Percentiles rank a stretch among this genome's conserved stretches.
phyloP scores from a whole-genome alignment of 2,888 invertebrate genomes.

The Tipula helvola region DNA sequence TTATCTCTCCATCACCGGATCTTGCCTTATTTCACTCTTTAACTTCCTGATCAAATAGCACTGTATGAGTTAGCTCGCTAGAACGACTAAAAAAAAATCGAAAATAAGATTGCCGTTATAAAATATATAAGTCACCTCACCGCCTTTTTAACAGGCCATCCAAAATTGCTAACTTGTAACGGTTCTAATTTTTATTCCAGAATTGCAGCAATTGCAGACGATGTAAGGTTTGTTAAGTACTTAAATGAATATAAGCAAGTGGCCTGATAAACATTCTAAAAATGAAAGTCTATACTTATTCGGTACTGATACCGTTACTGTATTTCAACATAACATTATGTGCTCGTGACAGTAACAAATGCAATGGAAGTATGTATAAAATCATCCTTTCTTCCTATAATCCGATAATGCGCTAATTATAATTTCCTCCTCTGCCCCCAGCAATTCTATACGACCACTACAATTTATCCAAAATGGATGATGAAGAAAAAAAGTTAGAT shows the following conservation, averaged over 20 bases:
- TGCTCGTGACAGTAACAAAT: background rate
- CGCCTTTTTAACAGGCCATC: no score
- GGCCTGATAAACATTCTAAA: background rate
- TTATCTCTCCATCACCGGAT: no score
- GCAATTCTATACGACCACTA: background rate
- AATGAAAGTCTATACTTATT: background rate
- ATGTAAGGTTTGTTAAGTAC: background rate
- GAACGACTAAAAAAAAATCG: no score
- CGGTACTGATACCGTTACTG: background rate
- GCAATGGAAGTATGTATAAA: background rate
- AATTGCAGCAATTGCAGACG: background rate
- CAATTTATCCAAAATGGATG: background rate
- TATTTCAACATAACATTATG: background rate
- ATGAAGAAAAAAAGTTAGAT: background rate
- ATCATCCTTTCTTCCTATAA: background rate
- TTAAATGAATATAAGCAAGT: background rate
- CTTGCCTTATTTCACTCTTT: no score
- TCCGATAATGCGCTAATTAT: background rate
- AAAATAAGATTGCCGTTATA: no score
- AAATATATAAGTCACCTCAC: no score
- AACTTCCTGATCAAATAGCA: no score
- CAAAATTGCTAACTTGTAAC: background rate
- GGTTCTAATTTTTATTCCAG: background rate
- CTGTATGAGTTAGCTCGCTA: no score
- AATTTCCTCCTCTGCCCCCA: background rate